Base-by-base conservation (phyloP, 2,113 vertebrate species). In the Prietella phreatophila region DNA sequence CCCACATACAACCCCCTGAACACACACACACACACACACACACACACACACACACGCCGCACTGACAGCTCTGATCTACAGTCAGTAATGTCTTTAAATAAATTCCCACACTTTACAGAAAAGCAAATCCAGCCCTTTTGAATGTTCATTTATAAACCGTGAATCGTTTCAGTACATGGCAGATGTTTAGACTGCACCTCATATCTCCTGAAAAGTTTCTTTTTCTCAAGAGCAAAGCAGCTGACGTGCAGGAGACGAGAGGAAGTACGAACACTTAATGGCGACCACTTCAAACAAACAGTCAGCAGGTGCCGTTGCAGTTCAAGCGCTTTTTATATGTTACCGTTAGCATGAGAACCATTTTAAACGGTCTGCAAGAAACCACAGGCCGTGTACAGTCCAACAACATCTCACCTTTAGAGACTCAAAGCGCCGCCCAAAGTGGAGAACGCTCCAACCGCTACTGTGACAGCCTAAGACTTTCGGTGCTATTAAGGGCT, bases 221-320 rank as follows among this genome's bases (percentile, higher is more conserved):
- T 81, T 92, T 93, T 92, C 88, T 93, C 92, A 89, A 92, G 93
- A 92, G 90, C 92, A 93, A 87, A 63, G 33, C 30, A 5, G 9
- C 22, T 11, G 63, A 30, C 27, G 27, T 7, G 80, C 67, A 42
- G 61, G 39, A 3, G 50, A 30, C 3, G 27, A 33, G 65, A 65
- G 53, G 55, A 36, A 50, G 15, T 47, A 81, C 42, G 60, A 75
- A 27, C 15, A 3, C 67, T 71, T 39, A 86, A 53, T 36, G 50
- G 39, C n/a, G 33, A 89, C 82, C 88, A 87, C 88, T 81, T 87
- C 82, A 85, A 84, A 86, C 73, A 80, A 82, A 61, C 53, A 86
- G 89, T 80, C 50, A 87, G 71, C 30, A 79, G 53, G 76, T 83
- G 75, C 76, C 82, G 56, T 84, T 82, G 71, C 76, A 39, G 76